Conservation (phyloP, 2,113 vertebrate genomes). For the Rhipidura dahli region DNA sequence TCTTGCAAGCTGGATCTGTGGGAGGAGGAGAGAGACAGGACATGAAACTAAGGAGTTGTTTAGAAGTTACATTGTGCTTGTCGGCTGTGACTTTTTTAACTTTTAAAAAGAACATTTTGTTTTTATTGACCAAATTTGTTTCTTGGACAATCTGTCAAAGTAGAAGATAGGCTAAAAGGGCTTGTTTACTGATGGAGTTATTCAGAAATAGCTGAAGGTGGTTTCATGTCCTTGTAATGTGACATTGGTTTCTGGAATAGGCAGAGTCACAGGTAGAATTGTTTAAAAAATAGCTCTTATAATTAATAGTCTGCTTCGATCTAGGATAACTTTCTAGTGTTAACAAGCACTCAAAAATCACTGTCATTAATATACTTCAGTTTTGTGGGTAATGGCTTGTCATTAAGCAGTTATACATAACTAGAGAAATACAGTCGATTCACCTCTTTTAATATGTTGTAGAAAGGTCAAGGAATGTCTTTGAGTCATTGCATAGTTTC, state of each 20-base stretch:
- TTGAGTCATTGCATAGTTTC: not conserved
- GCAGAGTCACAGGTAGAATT: not conserved
- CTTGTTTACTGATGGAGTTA: conserved; percentile 7
- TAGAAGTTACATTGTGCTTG: not conserved
- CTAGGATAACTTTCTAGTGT: not conserved
- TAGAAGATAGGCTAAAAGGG: not conserved
- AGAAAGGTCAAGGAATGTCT: not conserved
- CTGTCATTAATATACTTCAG: not conserved
- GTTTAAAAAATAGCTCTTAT: not conserved
- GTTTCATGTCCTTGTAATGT: not conserved
- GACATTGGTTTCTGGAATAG: not conserved
- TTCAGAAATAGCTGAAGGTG: not conserved
- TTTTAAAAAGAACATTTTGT: conserved; percentile 11
- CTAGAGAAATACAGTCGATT: not conserved
- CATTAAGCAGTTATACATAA: not conserved
- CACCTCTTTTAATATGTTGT: not conserved
- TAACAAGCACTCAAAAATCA: not conserved
- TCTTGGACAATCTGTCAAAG: not conserved
- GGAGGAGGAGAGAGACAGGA: not conserved
- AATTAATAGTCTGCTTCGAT: not conserved
- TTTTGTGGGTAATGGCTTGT: not conserved
- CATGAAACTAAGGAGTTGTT: not conserved
- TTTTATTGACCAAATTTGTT: not conserved
- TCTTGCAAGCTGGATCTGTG: not conserved
- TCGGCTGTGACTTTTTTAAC: not conserved